Percentiles rank a stretch among this genome's conserved stretches.
Evolutionary conservation across 92 coral and sea anemone species (phyloP).

Genomic region (Blastomussa wellsi): DNA sequence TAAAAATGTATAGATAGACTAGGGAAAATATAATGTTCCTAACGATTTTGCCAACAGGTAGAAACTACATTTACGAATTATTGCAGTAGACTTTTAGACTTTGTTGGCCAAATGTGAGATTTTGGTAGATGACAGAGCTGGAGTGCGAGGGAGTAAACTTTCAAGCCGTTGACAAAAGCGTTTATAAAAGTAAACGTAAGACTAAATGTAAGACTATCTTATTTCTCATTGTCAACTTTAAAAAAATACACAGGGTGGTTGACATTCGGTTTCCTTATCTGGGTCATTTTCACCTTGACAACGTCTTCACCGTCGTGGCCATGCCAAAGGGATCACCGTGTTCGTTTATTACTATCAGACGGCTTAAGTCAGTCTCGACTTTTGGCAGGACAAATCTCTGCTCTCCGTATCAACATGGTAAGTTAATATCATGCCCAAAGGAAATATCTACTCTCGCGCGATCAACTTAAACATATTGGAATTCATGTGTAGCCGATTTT

Average conservation of each 20-base stretch:
- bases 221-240: neutral
- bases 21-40: no score
- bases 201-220: no score
- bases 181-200: no score
- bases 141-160: no score
- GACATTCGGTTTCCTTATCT: neutral
- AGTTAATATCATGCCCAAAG: neutral
- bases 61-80: no score
- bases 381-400: slow-evolving; percentile 5
- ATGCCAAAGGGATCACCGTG: neutral
- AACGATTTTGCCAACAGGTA: no score
- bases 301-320: neutral
- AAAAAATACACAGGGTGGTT: neutral
- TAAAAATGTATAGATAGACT: no score
- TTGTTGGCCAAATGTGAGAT: no score
- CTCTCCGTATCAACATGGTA: slow-evolving; percentile 10
- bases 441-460: neutral
- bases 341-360: neutral
- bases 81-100: no score
- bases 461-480: neutral
- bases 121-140: no score
- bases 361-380: neutral
- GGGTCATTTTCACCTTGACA: neutral
- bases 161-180: no score
- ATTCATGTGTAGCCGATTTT: neutral